phyloP scores from a whole-genome alignment of 2,113 vertebrate genomes.

The western clawed frog (Xenopus tropicalis) region DNA sequence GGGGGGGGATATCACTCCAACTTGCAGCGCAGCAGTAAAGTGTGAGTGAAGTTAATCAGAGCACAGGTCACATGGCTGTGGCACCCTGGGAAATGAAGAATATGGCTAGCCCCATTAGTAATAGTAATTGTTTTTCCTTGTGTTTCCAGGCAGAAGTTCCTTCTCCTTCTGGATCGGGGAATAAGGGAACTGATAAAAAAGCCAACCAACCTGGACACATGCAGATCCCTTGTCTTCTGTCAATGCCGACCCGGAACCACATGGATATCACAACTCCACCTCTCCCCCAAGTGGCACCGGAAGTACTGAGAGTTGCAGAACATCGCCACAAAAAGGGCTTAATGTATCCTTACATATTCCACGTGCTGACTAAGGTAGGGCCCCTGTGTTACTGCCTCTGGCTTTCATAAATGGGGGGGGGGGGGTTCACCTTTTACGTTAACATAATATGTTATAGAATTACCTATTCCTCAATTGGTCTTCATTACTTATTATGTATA shows the following conservation, averaged over 20 bases:
- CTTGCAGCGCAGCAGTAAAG: too few relatives aligned
- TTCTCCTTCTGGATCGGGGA: constrained; percentile 70
- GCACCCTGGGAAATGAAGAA: too few relatives aligned
- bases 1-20: too few relatives aligned
- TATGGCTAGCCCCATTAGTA: too few relatives aligned
- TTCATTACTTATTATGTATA: too few relatives aligned
- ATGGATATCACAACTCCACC: constrained; percentile 96
- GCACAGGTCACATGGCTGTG: too few relatives aligned
- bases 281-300: constrained; percentile 83
- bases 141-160: constrained; percentile 75
- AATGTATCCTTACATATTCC: constrained; percentile 96
- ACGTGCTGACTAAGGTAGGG: constrained; percentile 88
- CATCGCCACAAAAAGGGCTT: constrained; percentile 93
- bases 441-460: too few relatives aligned
- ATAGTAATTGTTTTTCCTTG: not conserved
- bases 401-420: too few relatives aligned
- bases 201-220: constrained; percentile 69
- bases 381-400: not conserved
- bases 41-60: too few relatives aligned
- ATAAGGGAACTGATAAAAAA: constrained; percentile 69
- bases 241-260: constrained; percentile 94
- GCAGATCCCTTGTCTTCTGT: constrained; percentile 89
- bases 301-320: constrained; percentile 91
- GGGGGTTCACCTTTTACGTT: too few relatives aligned
- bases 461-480: too few relatives aligned